Conservation (phyloP, 2,888 invertebrate species). For the Druceiella hillmani region DNA sequence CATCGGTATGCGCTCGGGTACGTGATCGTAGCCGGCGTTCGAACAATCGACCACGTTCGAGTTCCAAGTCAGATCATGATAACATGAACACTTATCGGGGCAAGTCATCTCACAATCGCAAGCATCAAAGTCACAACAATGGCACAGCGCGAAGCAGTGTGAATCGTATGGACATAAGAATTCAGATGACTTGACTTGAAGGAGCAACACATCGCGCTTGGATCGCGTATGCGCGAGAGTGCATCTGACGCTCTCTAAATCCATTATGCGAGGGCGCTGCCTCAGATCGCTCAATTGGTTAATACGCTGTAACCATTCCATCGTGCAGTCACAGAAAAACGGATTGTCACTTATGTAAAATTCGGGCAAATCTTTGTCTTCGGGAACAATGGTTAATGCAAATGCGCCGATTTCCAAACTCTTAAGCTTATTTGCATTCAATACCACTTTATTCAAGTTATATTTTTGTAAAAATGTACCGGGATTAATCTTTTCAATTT, state of each 20-base stretch:
- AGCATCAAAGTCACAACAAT: constrained; percentile 86
- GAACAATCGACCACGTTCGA: constrained; percentile 83
- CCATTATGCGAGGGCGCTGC: constrained; percentile 74
- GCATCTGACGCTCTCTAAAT: constrained; percentile 73
- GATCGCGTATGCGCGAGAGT: constrained; percentile 63
- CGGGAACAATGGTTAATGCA: constrained; percentile 58
- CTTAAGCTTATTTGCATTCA: constrained; percentile 68
- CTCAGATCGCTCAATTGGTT: constrained; percentile 68
- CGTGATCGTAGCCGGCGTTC: constrained; percentile 64
- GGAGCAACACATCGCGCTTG: constrained; percentile 57
- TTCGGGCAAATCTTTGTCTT: constrained; percentile 65
- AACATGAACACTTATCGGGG: constrained; percentile 80
- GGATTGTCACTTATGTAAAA: constrained; percentile 81
- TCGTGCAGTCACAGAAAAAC: constrained; percentile 78
- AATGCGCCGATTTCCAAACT: constrained; percentile 68
- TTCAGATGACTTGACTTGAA: constrained; percentile 66
- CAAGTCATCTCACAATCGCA: constrained; percentile 92
- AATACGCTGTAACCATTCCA: constrained; percentile 81
- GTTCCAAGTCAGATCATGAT: constrained; percentile 81
- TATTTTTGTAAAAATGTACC: constrained; percentile 67
- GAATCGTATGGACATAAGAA: constrained; percentile 77
- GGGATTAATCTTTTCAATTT: constrained; percentile 61
- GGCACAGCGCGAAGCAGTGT: constrained; percentile 80
- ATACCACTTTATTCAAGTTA: constrained; percentile 68
- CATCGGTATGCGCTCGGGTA: constrained; percentile 80